Base-by-base conservation (phyloP, 2,888 invertebrate species). In the Drosophila gaucha region DNA sequence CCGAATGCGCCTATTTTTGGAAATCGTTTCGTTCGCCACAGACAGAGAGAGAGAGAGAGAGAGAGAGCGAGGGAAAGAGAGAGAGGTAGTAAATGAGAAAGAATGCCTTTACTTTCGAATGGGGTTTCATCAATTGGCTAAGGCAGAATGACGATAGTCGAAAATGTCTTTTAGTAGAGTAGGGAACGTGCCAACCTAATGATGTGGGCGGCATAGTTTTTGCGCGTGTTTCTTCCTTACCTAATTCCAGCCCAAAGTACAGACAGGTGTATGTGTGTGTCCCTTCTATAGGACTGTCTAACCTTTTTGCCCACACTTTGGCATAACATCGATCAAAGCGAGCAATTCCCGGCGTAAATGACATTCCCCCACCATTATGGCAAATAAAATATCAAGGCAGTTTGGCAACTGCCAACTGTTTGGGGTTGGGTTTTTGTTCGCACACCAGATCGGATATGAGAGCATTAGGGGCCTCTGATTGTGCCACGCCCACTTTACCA, bases 301-400 rank as follows among this genome's bases (percentile, higher is more conserved):
- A 38, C 31, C 63, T 33, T 36, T 57, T 26, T 12, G 35, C 16
- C 44, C 43, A 30, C 52, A 59, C 55, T 41, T 18, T 28, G 30
- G 22, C 12, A 58, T 44, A 63, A 65, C 78, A 82, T 85, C 85
- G 80, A 80, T 86, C 80, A 78, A 78, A 68, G 78, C 52, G 60
- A 64, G 41, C 60, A 36, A 60, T 64, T 58, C 36, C 41, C 39
- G 46, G 54, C 50, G 59, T 55, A 70, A 80, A 64, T 66, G 74
- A 46, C 74, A 63, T 58, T 26, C 43, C 28, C 46, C 46, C 56
- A 38, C 33, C 68, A 35, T 24, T 36, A 14, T 16, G 38, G 14
- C 22, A 30, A 35, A 18, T 18, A 44, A n/a, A 28, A 26, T 30
- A 38, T 22, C 26, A 28, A 26, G 64, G 24, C 41, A 20, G 24